Evolutionary conservation across 2,797 vertebrate species (phyloP), one percentile per base, ranked within the genome.

Genomic region (Oreochromis mossambicus): DNA sequence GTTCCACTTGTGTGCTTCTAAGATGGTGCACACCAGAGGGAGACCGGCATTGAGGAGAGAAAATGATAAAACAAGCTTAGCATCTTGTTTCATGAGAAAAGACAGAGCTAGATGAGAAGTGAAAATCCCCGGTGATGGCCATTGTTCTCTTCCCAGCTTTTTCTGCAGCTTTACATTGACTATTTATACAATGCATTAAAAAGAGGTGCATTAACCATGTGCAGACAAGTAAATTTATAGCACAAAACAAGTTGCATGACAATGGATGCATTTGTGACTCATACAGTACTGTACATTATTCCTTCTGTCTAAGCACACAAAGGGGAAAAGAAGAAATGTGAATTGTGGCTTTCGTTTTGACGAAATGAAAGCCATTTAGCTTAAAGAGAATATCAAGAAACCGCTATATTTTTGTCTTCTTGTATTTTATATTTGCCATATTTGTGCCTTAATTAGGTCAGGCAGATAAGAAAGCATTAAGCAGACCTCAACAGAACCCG

Each of bases 261-360:
- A 24, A 10, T 46, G 9, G n/a, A 10, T 70, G 21, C 5, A 54
- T 3, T 13, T 29, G 14, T 84, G 79, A 80, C 21, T 84, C 21
- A n/a, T 36, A 52, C 3, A 56, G 5, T 9, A 43, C 9, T 48
- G 63, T 17, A n/a, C 70, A 15, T n/a, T 24, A 55, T 10, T 11
- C 5, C 3, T 55, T 29, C 3, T 78, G 15, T 58, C 6, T 63
- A 8, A 17, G 11, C n/a, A 17, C 26, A 48, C 21, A 66, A 93
- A 93, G 86, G 90, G 92, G 82, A 94, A 80, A 83, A 90, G 29
- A 89, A 61, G 86, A 85, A 77, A 73, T 43, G 58, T 32, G 17
- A 63, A 34, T 8, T 87, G 89, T 87, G 83, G 84, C 43, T 94
- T 94, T 95, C 93, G 91, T 94, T 92, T 96, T 95, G 87, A 91